These are phyloP conservation scores for Takifugu bimaculatus DNA, from an alignment of 2,113 vertebrate genomes.

Conservation along the genomic window DNA sequence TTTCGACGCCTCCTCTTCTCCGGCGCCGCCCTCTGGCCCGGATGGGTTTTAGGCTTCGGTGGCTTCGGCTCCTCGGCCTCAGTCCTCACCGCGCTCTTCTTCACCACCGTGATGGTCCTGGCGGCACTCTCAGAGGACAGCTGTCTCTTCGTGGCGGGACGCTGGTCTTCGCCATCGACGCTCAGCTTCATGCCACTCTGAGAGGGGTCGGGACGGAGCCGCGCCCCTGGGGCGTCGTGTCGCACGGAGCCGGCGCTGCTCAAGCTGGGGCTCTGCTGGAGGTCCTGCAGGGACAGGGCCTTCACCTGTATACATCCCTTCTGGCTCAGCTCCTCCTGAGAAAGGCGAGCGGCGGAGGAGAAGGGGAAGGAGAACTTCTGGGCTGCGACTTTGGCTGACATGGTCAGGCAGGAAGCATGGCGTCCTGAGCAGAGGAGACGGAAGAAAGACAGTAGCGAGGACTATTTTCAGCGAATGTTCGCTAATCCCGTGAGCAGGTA, in stretches of 20 bases:
- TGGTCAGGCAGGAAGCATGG: slow-evolving; percentile 63
- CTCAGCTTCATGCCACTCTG: slow-evolving; percentile 50
- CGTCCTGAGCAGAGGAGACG: slow-evolving; percentile 32
- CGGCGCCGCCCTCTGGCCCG: slow-evolving; percentile 7
- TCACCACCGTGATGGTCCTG: slow-evolving; percentile 63
- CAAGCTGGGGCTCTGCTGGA: slow-evolving; percentile 19
- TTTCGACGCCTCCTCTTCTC: slow-evolving; percentile 62
- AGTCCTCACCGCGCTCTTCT: slow-evolving; percentile 63
- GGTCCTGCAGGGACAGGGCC: slow-evolving; percentile 17
- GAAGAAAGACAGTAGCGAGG: slow-evolving; percentile 5
- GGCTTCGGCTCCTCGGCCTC: slow-evolving; percentile 27
- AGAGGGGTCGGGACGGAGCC: slow-evolving; percentile 6
- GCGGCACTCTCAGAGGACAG: slow-evolving; percentile 74
- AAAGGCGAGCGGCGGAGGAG: slow-evolving; percentile 29
- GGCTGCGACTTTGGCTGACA: slow-evolving; percentile 60
- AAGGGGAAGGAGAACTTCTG: slow-evolving; percentile 70
- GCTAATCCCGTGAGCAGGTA: slow-evolving; percentile 5
- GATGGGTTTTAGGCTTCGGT: slow-evolving; percentile 5
- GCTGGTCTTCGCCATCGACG: slow-evolving; percentile 63
- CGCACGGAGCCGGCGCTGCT: slow-evolving; percentile 3
- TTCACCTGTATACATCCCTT: slow-evolving; percentile 41
- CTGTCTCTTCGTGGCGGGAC: slow-evolving; percentile 71
- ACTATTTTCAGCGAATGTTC: slow-evolving; percentile 15
- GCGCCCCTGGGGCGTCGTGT: background rate
- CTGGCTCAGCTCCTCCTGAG: slow-evolving; percentile 34